Base-by-base conservation (phyloP, 2,888 invertebrate genomes). In the Agrochola macilenta region DNA sequence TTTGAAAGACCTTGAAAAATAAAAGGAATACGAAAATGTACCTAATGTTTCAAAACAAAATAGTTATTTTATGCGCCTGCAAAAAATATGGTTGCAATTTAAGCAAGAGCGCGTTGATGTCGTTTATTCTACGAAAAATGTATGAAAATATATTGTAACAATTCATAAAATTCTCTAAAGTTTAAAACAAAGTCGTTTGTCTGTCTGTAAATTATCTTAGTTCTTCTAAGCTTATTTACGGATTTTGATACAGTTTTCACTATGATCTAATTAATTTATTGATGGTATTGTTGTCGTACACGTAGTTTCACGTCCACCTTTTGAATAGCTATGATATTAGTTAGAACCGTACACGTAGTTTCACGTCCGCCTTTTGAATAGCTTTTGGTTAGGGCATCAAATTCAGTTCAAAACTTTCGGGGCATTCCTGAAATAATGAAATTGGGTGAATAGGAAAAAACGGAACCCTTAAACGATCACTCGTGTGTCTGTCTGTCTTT, bases 51-150 rank as follows among this genome's bases (percentile, higher is more conserved):
- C 4, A 68, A 58, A 54, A 58, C 14, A 17, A 35, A 68, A 30
- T 5, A 35, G 3, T 11, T 35, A 17, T 12, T 35, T 11, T n/a
- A 58, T 0, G 64, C 64, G 69, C 69, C 69, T 69, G n/a, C 11
- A 20, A 69, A 69, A 35, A 64, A 11, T n/a, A 20, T 64, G 20
- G n/a, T 63, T 12, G 69, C 35, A 69, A 39, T 8, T n/a, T n/a
- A n/a, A 69, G 20, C n/a, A 35, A n/a, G 35, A 35, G 35, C 64
- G 64, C 69, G 69, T 69, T 69, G 69, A 69, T 64, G 64, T 64
- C 69, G 64, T 69, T 64, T 69, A 35, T 20, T n/a, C 64, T 35
- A 35, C 35, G 61, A 63, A n/a, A 30, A 35, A 35, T 17, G 0
- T n/a, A 11, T 63, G 35, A 20, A n/a, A n/a, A 17, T 20, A n/a